Evolutionary conservation across 1,140 invertebrate species (phyloP), one percentile per base, ranked within the genome.

Genomic region (Plodia interpunctella): DNA sequence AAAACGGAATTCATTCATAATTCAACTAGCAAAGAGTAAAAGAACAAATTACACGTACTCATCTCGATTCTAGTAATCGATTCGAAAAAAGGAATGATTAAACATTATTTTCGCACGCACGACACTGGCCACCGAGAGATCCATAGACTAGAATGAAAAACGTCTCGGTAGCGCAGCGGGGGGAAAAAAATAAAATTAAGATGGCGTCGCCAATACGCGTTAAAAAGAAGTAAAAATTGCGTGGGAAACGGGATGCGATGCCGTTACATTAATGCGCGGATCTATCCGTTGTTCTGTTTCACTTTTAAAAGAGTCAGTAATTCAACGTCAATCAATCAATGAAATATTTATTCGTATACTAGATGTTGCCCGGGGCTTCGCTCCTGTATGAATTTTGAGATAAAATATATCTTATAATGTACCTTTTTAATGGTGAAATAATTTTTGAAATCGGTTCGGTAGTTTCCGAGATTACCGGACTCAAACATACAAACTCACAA

Each of bases 201-300:
- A 62, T 62, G 60, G 60, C 60, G 60, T 25, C 60, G 15, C 20
- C 18, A 51, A 51, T 57, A 49, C 13, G 20, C 49, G 50, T 20
- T 44, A 59, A 59, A 55, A 60, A 55, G 51, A 54, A 60, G 52
- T 32, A 44, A 55, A 20, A 55, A 53, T 60, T 60, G 21, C 60
- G 60, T 62, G 60, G 55, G 60, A 62, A 62, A 57, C 60, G 60
- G 60, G 60, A 62, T 62, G 60, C 17, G 21, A 55, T 11, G 17
- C 60, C 60, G 60, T 62, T 62, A 62, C 10, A 35, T 57, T 59
- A 52, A 57, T 44, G 44, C 44, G 56, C 25, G 17, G 56, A 50
- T 57, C 56, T 50, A 57, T 44, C 56, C 28, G 52, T 60, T 60
- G 51, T 53, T 21, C 51, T 20, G 10, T 51, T 51, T 44, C 38